Evolutionary conservation across 2,888 invertebrate genomes (phyloP).

Genomic region (Brachypterus glaber): DNA sequence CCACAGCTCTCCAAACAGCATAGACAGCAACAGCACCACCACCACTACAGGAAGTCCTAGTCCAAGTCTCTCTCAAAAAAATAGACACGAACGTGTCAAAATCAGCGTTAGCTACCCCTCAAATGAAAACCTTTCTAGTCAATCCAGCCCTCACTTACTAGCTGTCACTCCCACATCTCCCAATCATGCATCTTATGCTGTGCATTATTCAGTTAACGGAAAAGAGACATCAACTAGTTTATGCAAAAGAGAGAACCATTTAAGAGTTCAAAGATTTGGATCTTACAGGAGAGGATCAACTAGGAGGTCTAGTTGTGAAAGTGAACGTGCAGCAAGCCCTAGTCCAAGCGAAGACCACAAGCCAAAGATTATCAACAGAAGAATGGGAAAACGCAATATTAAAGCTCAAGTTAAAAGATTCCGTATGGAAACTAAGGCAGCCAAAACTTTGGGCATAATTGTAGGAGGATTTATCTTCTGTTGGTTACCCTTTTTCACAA

Average conservation of each 20-base stretch:
- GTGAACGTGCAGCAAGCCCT: constrained; percentile 41
- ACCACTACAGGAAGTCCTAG: constrained; percentile 57
- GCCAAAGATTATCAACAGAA: constrained; percentile 44
- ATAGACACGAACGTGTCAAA: constrained; percentile 69
- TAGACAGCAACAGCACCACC: constrained; percentile 60
- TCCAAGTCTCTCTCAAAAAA: constrained; percentile 48
- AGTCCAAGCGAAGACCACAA: constrained; percentile 41
- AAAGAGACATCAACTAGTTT: constrained; percentile 44
- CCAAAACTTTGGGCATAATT: constrained; percentile 92
- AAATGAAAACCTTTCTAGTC: constrained; percentile 50
- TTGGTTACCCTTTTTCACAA: constrained; percentile 95
- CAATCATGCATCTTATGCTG: constrained; percentile 47
- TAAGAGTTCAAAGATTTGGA: constrained; percentile 44
- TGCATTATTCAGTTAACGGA: constrained; percentile 59
- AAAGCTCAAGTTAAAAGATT: constrained; percentile 87
- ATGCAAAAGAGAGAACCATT: constrained; percentile 46
- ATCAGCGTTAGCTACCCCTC: constrained; percentile 81
- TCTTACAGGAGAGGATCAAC: constrained; percentile 32
- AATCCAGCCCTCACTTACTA: constrained; percentile 32
- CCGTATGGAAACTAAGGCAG: constrained; percentile 93
- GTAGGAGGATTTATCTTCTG: constrained; percentile 95
- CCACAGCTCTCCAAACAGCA: constrained; percentile 58
- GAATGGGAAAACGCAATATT: constrained; percentile 82
- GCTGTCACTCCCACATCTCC: constrained; percentile 38
- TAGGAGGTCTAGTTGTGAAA: constrained; percentile 44